phyloP scores from a whole-genome alignment of 2,888 invertebrate species.

The Caenorhabditis sp. region DNA sequence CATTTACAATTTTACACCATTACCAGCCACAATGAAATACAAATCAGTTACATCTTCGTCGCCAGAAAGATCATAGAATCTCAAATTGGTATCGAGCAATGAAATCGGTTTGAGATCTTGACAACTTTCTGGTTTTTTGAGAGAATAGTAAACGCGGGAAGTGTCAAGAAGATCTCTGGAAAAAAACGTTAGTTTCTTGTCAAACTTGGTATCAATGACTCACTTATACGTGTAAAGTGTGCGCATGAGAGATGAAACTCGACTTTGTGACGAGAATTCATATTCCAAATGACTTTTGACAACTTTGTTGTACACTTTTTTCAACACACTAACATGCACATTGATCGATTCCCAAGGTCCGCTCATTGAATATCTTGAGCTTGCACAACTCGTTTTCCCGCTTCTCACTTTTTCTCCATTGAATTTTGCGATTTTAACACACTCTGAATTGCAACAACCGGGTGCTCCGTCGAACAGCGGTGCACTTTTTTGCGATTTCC shows the following conservation, averaged over 20 bases:
- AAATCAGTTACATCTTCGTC: not conserved
- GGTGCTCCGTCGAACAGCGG: slow-evolving; percentile 27
- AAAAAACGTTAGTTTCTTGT: no score
- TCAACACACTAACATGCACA: slow-evolving; percentile 16
- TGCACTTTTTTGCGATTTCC: not conserved
- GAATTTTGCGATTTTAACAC: slow-evolving; percentile 12
- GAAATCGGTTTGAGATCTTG: slow-evolving; percentile 16
- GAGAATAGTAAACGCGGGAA: slow-evolving; percentile 13
- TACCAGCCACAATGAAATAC: not conserved
- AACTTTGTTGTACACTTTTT: not conserved
- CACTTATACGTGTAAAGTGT: slow-evolving; percentile 3
- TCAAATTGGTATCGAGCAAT: slow-evolving; percentile 24
- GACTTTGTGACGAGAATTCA: slow-evolving; percentile 20
- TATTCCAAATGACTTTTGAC: slow-evolving; percentile 12
- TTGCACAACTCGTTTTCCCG: not conserved
- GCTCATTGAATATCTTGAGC: not conserved
- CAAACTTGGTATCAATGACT: not conserved
- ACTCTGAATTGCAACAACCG: slow-evolving; percentile 20
- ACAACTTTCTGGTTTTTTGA: slow-evolving; percentile 1
- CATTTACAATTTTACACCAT: not conserved
- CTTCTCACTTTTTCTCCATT: slow-evolving; percentile 16
- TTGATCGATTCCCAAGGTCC: slow-evolving; percentile 19
- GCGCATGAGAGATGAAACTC: slow-evolving; percentile 17
- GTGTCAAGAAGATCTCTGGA: slow-evolving; percentile 4
- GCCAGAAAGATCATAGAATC: slow-evolving; percentile 21